phyloP scores from a whole-genome alignment of 2,888 invertebrate species.

The Sinelater perroti region DNA sequence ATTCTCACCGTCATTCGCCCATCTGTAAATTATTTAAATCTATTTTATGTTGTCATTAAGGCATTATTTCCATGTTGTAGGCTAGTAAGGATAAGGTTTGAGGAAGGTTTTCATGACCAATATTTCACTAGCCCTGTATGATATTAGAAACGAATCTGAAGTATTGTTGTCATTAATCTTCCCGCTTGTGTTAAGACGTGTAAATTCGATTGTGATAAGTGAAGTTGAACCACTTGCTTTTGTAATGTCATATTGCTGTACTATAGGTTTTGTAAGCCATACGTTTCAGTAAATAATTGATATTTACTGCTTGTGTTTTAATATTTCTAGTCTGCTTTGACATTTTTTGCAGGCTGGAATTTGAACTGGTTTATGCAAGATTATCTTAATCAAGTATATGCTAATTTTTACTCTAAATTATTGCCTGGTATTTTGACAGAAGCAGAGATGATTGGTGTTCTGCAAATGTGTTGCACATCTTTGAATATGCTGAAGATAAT shows the following conservation, averaged over 20 bases:
- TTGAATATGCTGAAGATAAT: too few species aligned
- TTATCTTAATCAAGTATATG: too few species aligned
- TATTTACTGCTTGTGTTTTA: too few species aligned
- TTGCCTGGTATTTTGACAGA: too few species aligned
- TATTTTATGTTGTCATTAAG: conserved; percentile 5
- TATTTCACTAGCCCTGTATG: neutral
- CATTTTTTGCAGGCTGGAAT: too few species aligned
- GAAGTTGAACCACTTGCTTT: conserved; percentile 5
- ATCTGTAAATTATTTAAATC: conserved; percentile 10
- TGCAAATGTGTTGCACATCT: too few species aligned
- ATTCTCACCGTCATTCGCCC: too few species aligned
- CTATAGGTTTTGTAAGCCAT: conserved; percentile 4
- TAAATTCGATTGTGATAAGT: conserved; percentile 29
- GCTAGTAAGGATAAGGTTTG: neutral
- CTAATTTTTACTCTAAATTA: too few species aligned
- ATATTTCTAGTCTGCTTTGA: too few species aligned
- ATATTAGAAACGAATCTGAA: too few species aligned
- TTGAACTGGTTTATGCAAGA: too few species aligned
- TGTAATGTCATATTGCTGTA: neutral
- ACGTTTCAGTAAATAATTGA: conserved; percentile 7
- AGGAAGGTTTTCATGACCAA: neutral
- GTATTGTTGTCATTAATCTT: neutral
- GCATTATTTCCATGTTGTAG: conserved; percentile 10
- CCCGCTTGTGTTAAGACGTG: neutral
- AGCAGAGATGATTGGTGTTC: too few species aligned